Evolutionary conservation across 2,113 vertebrate species (phyloP).

Genomic region (Odocoileus virginianus): DNA sequence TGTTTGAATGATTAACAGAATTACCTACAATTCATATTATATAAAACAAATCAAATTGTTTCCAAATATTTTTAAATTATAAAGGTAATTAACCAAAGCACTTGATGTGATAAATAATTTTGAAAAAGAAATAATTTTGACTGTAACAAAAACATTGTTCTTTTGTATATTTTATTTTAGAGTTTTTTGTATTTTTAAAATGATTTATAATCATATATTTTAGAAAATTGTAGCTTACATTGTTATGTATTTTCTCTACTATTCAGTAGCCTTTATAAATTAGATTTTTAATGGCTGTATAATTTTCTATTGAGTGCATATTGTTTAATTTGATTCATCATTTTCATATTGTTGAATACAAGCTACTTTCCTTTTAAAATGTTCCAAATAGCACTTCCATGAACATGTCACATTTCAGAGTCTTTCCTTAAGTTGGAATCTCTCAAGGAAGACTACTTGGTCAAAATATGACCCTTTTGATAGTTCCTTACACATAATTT

Average conservation of each 20-base stretch:
- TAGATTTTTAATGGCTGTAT: neutral
- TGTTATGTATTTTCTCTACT: neutral
- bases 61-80: neutral
- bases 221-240: neutral
- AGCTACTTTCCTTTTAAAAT: neutral
- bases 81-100: neutral
- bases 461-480: neutral
- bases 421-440: neutral
- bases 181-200: neutral
- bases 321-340: neutral
- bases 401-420: neutral
- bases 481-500: neutral
- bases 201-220: neutral
- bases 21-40: neutral
- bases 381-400: neutral
- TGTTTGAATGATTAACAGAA: neutral
- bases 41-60: neutral
- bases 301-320: neutral
- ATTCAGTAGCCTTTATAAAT: neutral
- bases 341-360: neutral
- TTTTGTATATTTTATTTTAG: neutral
- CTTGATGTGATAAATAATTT: neutral
- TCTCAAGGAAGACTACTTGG: neutral
- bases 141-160: neutral
- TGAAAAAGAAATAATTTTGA: neutral